Base-by-base conservation (phyloP, 2,113 vertebrate genomes). In the Oplegnathus fasciatus region DNA sequence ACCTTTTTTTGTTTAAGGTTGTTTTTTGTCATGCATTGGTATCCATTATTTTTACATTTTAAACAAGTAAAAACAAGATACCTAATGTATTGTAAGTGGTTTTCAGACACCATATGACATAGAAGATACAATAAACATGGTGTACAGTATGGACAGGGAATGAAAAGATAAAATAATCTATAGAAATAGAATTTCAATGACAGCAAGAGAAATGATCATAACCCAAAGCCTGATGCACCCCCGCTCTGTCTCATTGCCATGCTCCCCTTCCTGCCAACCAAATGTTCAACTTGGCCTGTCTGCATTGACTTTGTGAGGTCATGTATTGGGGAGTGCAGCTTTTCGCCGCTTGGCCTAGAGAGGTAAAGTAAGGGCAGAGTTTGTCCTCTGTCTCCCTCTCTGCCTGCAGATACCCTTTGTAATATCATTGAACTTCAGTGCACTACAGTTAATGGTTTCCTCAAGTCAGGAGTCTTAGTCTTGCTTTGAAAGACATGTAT, bases 221-320 rank as follows among this genome's bases (percentile, higher is more conserved):
- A 60, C 28, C 15, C 26, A 54, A 34, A 78, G 65, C 13, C 17
- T 52, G 67, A 68, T 54, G 58, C 34, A 0, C 20, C 50, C 50
- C 30, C n/a, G 32, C 32, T 67, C 28, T 20, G 9, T 9, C 9
- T 61, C 20, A 8, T n/a, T 48, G 37, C 61, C 44, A 22, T 1
- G 70, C 5, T 40, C 50, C 64, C 69, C 64, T 50, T 6, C 37
- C 50, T 20, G 60, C 9, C 65, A 71, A 37, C 71, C 75, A 80
- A 68, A 79, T 88, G 64, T 79, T 80, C 62, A 70, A 1, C 54
- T 70, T 69, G 32, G 60, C 73, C 60, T 69, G 40, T 62, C 48
- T 48, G 68, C 42, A 9, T 22, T 67, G 80, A 77, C 72, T 86
- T 22, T 54, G n/a, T 77, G 17, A 55, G 78, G 52, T 77, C 60